phyloP scores from a whole-genome alignment of 2,113 vertebrate species.

The Ploceus nigricollis region DNA sequence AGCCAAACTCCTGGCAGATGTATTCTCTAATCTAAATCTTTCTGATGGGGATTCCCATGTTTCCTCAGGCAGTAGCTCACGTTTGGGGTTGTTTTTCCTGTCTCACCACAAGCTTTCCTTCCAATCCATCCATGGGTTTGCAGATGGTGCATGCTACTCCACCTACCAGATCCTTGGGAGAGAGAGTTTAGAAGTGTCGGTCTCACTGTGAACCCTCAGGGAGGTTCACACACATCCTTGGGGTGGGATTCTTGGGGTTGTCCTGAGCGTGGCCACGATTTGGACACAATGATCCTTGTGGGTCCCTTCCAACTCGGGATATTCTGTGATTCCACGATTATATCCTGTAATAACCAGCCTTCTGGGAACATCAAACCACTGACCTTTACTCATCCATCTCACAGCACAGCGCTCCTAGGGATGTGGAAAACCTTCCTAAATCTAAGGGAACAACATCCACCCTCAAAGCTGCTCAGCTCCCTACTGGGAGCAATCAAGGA shows the following conservation, averaged over 20 bases:
- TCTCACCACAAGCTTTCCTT: neutral
- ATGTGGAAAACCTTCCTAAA: neutral
- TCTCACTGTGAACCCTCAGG: neutral
- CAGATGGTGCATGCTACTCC: neutral
- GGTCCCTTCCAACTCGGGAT: rapidly evolving
- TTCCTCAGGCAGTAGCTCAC: neutral
- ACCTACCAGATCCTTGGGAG: neutral
- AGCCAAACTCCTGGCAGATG: neutral
- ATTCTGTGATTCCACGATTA: neutral
- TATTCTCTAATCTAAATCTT: neutral
- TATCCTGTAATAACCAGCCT: neutral
- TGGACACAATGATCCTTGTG: neutral
- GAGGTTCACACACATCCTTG: neutral
- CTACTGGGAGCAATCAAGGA: neutral
- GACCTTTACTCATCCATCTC: neutral
- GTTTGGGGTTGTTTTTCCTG: neutral
- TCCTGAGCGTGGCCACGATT: neutral
- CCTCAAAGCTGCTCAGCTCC: neutral
- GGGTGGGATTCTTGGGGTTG: neutral
- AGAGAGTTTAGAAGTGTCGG: neutral
- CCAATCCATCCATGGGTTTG: neutral
- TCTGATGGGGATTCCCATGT: neutral
- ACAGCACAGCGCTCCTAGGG: neutral
- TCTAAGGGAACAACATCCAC: neutral
- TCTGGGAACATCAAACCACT: neutral